Percentiles rank a stretch among this genome's conserved stretches.
Conservation (phyloP, 2,113 vertebrate species). For the Mystacornis crossleyi region DNA sequence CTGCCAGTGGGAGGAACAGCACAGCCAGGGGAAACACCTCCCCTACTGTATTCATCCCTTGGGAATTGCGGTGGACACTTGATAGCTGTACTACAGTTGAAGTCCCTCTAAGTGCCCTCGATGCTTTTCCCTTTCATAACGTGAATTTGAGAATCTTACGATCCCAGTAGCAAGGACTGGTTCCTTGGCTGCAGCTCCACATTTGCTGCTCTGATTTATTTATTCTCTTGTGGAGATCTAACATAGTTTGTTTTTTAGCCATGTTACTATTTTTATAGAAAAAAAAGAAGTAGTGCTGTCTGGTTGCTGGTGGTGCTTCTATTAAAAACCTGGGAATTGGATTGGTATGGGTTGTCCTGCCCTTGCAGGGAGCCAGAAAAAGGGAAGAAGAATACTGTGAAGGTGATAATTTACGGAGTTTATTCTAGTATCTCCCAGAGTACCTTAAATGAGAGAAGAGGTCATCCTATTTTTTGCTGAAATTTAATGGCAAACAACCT, state of each 20-base stretch:
- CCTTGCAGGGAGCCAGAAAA: background rate
- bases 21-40: fast-evolving
- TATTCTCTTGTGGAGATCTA: background rate
- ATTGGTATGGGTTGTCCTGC: background rate
- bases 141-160: background rate
- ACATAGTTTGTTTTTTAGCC: background rate
- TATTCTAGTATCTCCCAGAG: background rate
- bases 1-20: fast-evolving
- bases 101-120: background rate
- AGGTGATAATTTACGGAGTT: background rate
- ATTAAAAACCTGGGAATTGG: background rate
- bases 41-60: fast-evolving
- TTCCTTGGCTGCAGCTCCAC: background rate
- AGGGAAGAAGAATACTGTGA: background rate
- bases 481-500: background rate
- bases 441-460: background rate
- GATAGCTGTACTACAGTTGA: background rate
- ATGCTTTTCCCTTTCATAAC: background rate
- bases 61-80: background rate
- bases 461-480: background rate
- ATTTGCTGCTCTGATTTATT: background rate
- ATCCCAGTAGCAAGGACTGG: background rate
- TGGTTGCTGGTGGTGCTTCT: background rate
- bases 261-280: too few relatives aligned
- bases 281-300: too few relatives aligned